Conservation (phyloP, 1,140 invertebrate genomes). For the Drosophila pseudoobscura region DNA sequence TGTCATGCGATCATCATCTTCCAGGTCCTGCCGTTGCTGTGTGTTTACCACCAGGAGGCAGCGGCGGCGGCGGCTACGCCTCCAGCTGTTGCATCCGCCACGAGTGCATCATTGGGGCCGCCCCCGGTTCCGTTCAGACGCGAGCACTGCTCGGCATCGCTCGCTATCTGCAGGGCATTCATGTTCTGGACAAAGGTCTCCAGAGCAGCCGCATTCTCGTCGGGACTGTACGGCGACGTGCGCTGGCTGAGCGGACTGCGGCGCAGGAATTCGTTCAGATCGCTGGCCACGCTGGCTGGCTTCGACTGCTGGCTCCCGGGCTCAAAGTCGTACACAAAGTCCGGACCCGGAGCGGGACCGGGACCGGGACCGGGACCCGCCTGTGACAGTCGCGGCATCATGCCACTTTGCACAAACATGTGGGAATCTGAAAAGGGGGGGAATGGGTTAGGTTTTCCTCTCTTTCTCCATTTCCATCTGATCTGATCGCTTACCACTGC, state of each 20-base stretch:
- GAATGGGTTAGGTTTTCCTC: too few species aligned
- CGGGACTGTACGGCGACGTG: conserved; percentile 74
- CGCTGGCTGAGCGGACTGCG: conserved; percentile 74
- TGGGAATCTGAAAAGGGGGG: conserved; percentile 52
- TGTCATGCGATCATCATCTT: conserved; percentile 52
- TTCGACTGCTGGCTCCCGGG: conserved; percentile 44
- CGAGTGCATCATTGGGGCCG: conserved; percentile 41
- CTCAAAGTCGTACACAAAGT: conserved; percentile 72
- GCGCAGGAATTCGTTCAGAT: conserved; percentile 72
- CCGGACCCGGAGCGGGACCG: conserved; percentile 52
- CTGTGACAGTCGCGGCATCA: conserved; percentile 63
- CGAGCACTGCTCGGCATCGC: conserved; percentile 71
- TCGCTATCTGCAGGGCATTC: conserved; percentile 71
- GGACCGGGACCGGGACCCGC: conserved; percentile 41
- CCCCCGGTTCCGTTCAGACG: conserved; percentile 62
- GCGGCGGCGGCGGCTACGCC: conserved; percentile 55
- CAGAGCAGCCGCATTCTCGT: conserved; percentile 69
- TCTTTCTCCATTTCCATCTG: neutral
- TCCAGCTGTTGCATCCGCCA: conserved; percentile 53
- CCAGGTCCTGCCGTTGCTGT: neutral
- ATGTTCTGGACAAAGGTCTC: conserved; percentile 81
- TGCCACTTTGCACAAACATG: conserved; percentile 66
- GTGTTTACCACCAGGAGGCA: conserved; percentile 70
- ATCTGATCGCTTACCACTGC: conserved; percentile 56
- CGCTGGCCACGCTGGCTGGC: conserved; percentile 64